These are phyloP conservation scores for Microplitis deprimator DNA, from an alignment of 2,888 invertebrate species.

Conservation along the genomic window DNA sequence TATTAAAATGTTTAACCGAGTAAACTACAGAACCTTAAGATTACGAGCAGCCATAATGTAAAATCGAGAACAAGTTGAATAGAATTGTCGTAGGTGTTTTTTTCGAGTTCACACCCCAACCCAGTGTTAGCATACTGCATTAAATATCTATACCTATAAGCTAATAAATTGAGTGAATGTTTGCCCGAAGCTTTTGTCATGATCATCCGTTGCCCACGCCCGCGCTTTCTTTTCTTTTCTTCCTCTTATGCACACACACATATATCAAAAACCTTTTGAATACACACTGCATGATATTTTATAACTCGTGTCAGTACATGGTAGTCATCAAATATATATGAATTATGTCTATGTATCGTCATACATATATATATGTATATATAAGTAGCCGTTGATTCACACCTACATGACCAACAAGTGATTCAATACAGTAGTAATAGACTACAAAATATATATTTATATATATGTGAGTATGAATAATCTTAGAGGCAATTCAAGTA, in stretches of 20 bases:
- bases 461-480: constrained; percentile 37
- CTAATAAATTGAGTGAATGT: constrained; percentile 69
- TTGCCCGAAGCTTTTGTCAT: constrained; percentile 67
- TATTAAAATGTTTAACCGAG: constrained; percentile 10
- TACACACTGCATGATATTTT: neutral
- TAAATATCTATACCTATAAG: constrained; percentile 52
- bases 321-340: neutral
- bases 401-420: constrained; percentile 25
- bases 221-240: constrained; percentile 41
- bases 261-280: constrained; percentile 36
- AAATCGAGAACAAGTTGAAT: constrained; percentile 25
- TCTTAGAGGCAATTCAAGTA: neutral
- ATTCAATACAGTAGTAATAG: neutral
- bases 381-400: constrained; percentile 34
- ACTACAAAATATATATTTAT: neutral
- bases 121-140: neutral
- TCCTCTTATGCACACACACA: constrained; percentile 26
- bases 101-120: constrained; percentile 38
- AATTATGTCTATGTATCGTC: constrained; percentile 18
- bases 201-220: constrained; percentile 65
- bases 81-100: constrained; percentile 60
- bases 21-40: constrained; percentile 23
- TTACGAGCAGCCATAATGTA: constrained; percentile 24
- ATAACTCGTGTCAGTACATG: constrained; percentile 12
- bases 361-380: neutral